A percentile compares a stretch with the other conserved stretches of the same genome.
Evolutionary conservation across 2,797 vertebrate genomes (phyloP).

Genomic region (Geotrypetes seraphini): DNA sequence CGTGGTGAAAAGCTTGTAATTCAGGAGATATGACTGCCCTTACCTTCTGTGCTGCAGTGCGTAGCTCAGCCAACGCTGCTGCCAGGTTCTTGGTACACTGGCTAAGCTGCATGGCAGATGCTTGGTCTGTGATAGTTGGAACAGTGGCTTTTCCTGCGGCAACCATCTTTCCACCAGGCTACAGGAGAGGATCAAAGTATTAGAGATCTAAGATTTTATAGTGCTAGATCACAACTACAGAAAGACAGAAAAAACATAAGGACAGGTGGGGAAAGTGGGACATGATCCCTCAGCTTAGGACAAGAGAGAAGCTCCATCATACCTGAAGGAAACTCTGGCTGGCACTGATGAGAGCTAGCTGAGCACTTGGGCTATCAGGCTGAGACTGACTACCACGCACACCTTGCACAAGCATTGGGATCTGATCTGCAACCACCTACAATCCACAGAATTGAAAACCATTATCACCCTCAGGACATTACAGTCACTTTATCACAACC

Average conservation of each 20-base stretch:
- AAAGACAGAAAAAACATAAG: neutral
- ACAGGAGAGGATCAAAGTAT: neutral
- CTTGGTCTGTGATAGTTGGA: constrained; percentile 86
- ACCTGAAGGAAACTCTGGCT: constrained; percentile 97
- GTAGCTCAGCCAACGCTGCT: constrained; percentile 78
- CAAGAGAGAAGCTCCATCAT: neutral
- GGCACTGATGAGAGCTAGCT: constrained; percentile 86
- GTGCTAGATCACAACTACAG: no score
- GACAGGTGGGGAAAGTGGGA: no score
- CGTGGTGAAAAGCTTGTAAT: no score
- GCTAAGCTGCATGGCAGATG: constrained; percentile 94
- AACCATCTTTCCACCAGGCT: constrained; percentile 95
- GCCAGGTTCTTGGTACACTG: constrained; percentile 92
- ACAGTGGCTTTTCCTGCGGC: constrained; percentile 86
- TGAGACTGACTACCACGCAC: constrained; percentile 91
- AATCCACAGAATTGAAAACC: neutral
- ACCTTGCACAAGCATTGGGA: constrained; percentile 90
- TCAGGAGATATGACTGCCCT: no score
- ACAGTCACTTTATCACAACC: no score
- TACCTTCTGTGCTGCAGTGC: constrained; percentile 90
- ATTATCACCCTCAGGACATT: no score
- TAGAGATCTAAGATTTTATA: no score
- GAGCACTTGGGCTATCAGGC: constrained; percentile 88
- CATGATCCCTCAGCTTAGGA: no score
- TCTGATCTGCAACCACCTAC: constrained; percentile 90